Evolutionary conservation across 2,888 invertebrate species (phyloP).

Genomic region (Clostera curtula): DNA sequence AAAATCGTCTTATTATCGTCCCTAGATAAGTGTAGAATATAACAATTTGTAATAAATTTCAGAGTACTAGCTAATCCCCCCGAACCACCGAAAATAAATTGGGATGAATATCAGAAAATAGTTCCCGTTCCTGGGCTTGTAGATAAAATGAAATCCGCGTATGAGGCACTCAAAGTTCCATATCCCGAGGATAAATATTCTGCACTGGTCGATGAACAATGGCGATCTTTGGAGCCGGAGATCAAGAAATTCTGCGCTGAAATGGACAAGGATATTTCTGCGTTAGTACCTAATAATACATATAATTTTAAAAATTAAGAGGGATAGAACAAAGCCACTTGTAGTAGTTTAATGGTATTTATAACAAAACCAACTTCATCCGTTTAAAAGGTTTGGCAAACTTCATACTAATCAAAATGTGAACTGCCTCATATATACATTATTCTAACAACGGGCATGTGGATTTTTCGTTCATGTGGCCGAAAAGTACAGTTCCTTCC

Average conservation of each 20-base stretch:
- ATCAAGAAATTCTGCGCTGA: constrained; percentile 40
- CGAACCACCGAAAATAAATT: constrained; percentile 51
- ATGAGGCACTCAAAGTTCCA: constrained; percentile 40
- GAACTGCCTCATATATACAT: too few relatives aligned
- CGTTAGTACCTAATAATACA: constrained; percentile 34
- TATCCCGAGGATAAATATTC: constrained; percentile 44
- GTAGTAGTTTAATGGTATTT: too few relatives aligned
- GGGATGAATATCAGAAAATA: constrained; percentile 45
- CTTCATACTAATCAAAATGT: too few relatives aligned
- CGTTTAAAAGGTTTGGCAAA: too few relatives aligned
- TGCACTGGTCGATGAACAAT: constrained; percentile 46
- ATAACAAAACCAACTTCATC: too few relatives aligned
- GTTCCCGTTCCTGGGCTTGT: constrained; percentile 46
- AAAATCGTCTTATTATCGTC: too few relatives aligned
- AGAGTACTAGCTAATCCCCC: constrained; percentile 46
- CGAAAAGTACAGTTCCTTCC: too few relatives aligned
- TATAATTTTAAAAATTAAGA: too few relatives aligned
- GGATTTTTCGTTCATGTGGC: too few relatives aligned
- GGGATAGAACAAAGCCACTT: too few relatives aligned
- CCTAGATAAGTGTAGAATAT: too few relatives aligned
- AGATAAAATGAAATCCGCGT: constrained; percentile 42
- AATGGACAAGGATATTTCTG: constrained; percentile 34
- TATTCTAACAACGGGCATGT: too few relatives aligned
- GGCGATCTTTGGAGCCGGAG: constrained; percentile 36
- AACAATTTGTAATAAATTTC: constrained; percentile 5